Conservation (phyloP, 2,797 vertebrate genomes). For the Melanotaenia parkinsoni region DNA sequence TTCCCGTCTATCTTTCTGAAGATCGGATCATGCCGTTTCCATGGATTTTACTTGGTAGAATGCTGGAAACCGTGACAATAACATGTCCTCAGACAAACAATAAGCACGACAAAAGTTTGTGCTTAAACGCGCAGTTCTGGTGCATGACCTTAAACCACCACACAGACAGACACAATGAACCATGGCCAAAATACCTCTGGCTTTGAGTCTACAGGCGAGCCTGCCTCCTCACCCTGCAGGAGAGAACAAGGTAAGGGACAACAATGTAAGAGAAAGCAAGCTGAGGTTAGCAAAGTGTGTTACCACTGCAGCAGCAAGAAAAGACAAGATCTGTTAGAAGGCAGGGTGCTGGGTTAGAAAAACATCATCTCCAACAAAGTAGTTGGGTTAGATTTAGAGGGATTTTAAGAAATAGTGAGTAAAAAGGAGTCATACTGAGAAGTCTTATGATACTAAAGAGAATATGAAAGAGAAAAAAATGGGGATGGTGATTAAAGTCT, state of each 20-base stretch:
- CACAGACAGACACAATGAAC: slow-evolving; percentile 59
- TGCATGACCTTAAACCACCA: slow-evolving; percentile 57
- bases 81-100: slow-evolving; percentile 56
- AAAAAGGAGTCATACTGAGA: slow-evolving; percentile 32
- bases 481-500: slow-evolving; percentile 34
- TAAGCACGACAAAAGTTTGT: slow-evolving; percentile 18
- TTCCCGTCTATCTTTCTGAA: slow-evolving; percentile 38
- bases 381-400: slow-evolving; percentile 38
- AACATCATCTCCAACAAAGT: slow-evolving; percentile 23
- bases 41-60: slow-evolving; percentile 40
- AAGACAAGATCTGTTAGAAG: slow-evolving; percentile 44
- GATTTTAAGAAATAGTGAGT: slow-evolving; percentile 29
- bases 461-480: slow-evolving; percentile 26
- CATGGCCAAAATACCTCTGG: slow-evolving; percentile 83
- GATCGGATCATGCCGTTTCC: slow-evolving; percentile 51
- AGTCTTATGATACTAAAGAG: slow-evolving; percentile 14
- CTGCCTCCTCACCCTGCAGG: slow-evolving; percentile 81
- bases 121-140: slow-evolving; percentile 40
- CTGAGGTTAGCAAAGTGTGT: slow-evolving; percentile 54
- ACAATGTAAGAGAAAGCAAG: slow-evolving; percentile 47
- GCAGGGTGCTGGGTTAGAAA: slow-evolving; percentile 28
- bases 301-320: slow-evolving; percentile 38
- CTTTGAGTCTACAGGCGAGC: slow-evolving; percentile 82
- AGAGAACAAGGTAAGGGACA: slow-evolving; percentile 46
- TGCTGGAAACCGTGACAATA: slow-evolving; percentile 45